These are phyloP conservation scores for Synanthedon tipuliformis DNA, from an alignment of 2,888 invertebrate genomes.

Conservation along the genomic window DNA sequence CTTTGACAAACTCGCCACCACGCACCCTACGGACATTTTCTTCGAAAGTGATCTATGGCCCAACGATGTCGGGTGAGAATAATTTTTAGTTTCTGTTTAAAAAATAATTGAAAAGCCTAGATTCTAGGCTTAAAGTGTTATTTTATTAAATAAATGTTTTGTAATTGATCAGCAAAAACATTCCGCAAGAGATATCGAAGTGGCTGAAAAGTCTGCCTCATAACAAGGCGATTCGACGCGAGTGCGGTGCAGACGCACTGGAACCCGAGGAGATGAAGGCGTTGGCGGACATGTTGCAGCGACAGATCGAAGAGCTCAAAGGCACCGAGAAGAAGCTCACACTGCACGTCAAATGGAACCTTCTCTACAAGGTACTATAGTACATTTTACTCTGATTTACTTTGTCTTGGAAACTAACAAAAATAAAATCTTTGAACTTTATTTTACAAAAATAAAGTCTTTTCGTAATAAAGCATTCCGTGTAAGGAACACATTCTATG, in stretches of 20 bases:
- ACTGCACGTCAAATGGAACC: slow-evolving; percentile 83
- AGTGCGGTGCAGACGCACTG: slow-evolving; percentile 78
- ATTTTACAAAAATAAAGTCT: no score
- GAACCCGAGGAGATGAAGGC: slow-evolving; percentile 73
- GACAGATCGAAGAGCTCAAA: slow-evolving; percentile 32
- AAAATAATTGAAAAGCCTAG: no score
- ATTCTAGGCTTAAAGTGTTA: no score
- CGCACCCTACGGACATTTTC: slow-evolving; percentile 62
- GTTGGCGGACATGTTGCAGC: slow-evolving; percentile 37
- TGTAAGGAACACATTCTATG: no score
- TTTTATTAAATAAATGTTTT: neutral
- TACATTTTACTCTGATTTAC: no score
- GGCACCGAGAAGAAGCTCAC: slow-evolving; percentile 62
- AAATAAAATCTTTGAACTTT: no score
- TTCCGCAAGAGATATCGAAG: slow-evolving; percentile 60
- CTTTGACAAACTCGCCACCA: slow-evolving; percentile 69
- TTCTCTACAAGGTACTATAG: slow-evolving; percentile 74
- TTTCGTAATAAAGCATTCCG: no score
- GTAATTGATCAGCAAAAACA: slow-evolving; percentile 28
- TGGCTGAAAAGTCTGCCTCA: slow-evolving; percentile 83
- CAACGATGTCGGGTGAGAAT: slow-evolving; percentile 61
- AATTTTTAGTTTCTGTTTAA: no score
- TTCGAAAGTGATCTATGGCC: slow-evolving; percentile 78
- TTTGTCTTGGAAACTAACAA: no score
- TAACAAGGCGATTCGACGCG: slow-evolving; percentile 68